Conservation (phyloP, 2,113 vertebrate genomes). For the Carassius gibelio region DNA sequence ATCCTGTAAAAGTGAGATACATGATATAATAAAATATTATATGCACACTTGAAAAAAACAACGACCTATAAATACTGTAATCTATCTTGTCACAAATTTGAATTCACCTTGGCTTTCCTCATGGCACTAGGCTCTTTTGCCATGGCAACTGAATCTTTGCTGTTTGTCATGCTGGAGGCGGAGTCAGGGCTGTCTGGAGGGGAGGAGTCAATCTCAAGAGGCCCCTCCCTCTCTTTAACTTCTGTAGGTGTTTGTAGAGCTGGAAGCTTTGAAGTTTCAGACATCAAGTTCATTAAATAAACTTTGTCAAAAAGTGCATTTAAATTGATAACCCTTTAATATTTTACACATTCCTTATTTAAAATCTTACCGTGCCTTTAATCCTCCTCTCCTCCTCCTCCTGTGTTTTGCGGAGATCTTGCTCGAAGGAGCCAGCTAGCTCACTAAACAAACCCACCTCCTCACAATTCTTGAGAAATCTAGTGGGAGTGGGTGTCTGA, state of each 20-base stretch:
- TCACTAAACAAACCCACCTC: constrained; percentile 98
- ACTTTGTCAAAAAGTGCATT: neutral
- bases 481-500: constrained; percentile 96
- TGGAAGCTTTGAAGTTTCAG: constrained; percentile 12
- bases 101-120: constrained; percentile 46
- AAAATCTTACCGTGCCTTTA: constrained; percentile 74
- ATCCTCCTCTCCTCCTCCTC: constrained; percentile 90
- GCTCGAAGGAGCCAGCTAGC: constrained; percentile 92
- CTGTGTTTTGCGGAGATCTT: constrained; percentile 90
- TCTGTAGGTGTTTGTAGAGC: constrained; percentile 83
- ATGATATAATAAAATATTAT: neutral
- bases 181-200: constrained; percentile 86
- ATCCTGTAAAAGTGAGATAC: constrained; percentile 68
- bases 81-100: neutral
- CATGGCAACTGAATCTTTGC: constrained; percentile 69
- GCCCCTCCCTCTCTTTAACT: constrained; percentile 86
- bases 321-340: too few relatives aligned
- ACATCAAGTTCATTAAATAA: neutral
- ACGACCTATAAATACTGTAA: neutral
- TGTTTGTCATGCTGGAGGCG: constrained; percentile 77
- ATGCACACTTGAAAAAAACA: neutral
- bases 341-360: neutral
- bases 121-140: constrained; percentile 45
- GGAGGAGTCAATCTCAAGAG: constrained; percentile 90
- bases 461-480: constrained; percentile 98